Percentiles rank a stretch among this genome's conserved stretches.
phyloP scores from a whole-genome alignment of 2,888 invertebrate genomes.

The Nomada flava region DNA sequence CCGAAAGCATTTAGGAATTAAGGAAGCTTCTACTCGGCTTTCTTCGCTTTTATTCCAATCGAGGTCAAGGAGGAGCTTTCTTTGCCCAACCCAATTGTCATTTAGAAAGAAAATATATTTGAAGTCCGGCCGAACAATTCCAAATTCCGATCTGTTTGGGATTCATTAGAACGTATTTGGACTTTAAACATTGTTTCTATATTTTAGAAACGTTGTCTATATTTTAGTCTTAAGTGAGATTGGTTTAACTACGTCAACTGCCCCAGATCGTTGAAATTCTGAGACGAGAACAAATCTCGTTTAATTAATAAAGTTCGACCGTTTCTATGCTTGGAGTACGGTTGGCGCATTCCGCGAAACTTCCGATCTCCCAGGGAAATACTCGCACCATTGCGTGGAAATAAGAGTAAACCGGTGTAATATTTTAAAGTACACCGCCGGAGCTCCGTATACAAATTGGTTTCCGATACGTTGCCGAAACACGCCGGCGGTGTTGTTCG shows the following conservation, averaged over 20 bases:
- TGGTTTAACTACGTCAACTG: neutral
- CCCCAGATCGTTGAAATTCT: neutral
- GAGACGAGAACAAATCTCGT: neutral
- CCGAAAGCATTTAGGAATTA: neutral
- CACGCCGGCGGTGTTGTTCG: constrained; percentile 39
- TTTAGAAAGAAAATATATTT: neutral
- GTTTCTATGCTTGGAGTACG: constrained; percentile 1
- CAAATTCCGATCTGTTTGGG: neutral
- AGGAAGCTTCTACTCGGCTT: neutral
- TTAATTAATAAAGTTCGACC: constrained; percentile 48
- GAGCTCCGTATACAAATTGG: constrained; percentile 36
- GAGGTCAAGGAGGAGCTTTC: neutral
- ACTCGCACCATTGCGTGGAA: neutral
- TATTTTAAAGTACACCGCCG: constrained; percentile 34
- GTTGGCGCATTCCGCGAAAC: constrained; percentile 3
- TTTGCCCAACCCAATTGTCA: neutral
- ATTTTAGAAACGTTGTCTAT: no score
- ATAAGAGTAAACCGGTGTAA: constrained; percentile 38
- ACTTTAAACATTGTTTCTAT: neutral
- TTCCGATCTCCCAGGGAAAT: constrained; percentile 32
- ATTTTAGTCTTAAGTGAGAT: neutral
- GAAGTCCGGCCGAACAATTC: neutral
- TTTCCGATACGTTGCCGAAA: constrained; percentile 49
- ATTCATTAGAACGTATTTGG: neutral
- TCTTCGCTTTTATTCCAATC: neutral